Evolutionary conservation across 2,113 vertebrate species (phyloP), one percentile per base, ranked within the genome.

Genomic region (Trematomus loennbergii): DNA sequence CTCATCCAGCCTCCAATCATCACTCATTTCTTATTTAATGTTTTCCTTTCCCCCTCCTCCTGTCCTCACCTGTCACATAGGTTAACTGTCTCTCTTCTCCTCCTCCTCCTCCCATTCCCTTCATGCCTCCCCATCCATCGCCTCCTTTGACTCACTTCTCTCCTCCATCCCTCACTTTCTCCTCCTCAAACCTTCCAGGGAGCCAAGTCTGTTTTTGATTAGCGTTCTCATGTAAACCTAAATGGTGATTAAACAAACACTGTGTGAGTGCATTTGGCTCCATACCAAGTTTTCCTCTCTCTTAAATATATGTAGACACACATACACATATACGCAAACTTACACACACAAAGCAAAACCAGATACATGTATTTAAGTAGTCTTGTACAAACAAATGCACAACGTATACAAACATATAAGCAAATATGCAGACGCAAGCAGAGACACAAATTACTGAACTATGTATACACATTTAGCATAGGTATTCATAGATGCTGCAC

Each of bases 241-340:
- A 94, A 92, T 89, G 92, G 80, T 87, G 88, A 93, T 93, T 93
- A 93, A 89, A 90, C 80, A 92, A 93, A 91, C 87, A 87, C 65
- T 70, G 82, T 79, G 76, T 43, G 77, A 90, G 84, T 86, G 72
- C 9, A 48, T 78, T 83, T 89, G 88, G 87, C 76, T 54, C 43
- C 0, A 17, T 9, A 70, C 90, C 87, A 88, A 83, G 82, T 86
- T 90, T 78, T 69, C 54, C 53, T 72, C 78, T 60, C 68, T 69
- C 60, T 63, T 72, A 60, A 75, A 82, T 52, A 63, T 20, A 71
- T 54, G 45, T 29, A 75, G 22, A 78, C 2, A 70, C 67, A 74
- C 67, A 74, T 64, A 74, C 60, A 84, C 61, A 81, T 68, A 87
- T 49, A 52, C 5, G 25, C 50, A 58, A n/a, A 55, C 54, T 29